A percentile compares a stretch with the other conserved stretches of the same genome.
These are phyloP conservation scores for Erynnis tages DNA, from an alignment of 2,888 invertebrate genomes.

Conservation along the genomic window DNA sequence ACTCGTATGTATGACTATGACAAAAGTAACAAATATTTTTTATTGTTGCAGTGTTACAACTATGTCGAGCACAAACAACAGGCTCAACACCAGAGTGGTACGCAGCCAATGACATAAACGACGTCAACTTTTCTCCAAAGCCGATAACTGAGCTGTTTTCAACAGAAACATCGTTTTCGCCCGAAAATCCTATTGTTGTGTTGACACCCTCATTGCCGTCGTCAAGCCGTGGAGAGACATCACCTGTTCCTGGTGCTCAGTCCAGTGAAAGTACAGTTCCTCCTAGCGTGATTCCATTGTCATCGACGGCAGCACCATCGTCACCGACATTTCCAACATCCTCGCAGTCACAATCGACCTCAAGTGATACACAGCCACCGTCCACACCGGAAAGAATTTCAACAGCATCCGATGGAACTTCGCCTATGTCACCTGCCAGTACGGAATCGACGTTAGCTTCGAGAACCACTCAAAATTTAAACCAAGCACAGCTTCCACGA, in stretches of 20 bases:
- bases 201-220: background rate
- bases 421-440: background rate
- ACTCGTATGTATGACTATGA: background rate
- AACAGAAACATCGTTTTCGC: slow-evolving; percentile 52
- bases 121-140: slow-evolving; percentile 61
- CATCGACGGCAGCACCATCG: slow-evolving; percentile 7
- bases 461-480: slow-evolving; percentile 22
- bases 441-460: slow-evolving; percentile 22
- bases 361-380: background rate
- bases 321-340: background rate
- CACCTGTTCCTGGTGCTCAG: background rate
- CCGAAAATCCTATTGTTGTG: slow-evolving; percentile 54
- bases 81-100: slow-evolving; percentile 62
- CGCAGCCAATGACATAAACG: slow-evolving; percentile 67
- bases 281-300: slow-evolving; percentile 18
- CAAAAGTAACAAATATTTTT: slow-evolving; percentile 28
- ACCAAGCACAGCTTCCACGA: slow-evolving; percentile 30
- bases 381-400: slow-evolving; percentile 9
- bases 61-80: slow-evolving; percentile 64
- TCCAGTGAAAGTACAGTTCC: slow-evolving; percentile 3
- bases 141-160: slow-evolving; percentile 68
- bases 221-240: slow-evolving; percentile 6
- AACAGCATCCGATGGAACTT: background rate
- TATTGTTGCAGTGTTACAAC: slow-evolving; percentile 64
- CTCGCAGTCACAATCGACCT: background rate